Percentiles rank a stretch among this genome's conserved stretches.
These are phyloP conservation scores for Drosophila dunni DNA, from an alignment of 1,140 invertebrate species.

Conservation along the genomic window DNA sequence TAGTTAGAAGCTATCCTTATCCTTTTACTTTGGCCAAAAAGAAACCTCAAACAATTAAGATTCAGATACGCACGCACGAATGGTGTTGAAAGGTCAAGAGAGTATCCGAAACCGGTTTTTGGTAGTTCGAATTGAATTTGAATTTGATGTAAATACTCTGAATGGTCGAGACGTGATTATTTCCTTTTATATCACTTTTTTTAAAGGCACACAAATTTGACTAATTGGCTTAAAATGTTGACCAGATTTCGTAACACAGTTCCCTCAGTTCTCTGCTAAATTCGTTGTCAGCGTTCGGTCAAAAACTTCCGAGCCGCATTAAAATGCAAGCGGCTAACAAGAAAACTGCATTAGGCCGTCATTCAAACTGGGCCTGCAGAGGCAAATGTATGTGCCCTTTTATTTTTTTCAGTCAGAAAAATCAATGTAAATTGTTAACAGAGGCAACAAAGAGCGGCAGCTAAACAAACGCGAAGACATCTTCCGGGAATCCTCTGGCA, in stretches of 20 bases:
- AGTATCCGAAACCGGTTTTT: conserved; percentile 27
- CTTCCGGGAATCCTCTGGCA: conserved; percentile 26
- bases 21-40: conserved; percentile 30
- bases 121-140: background rate
- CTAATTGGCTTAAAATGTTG: conserved; percentile 53
- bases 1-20: conserved; percentile 56
- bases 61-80: conserved; percentile 53
- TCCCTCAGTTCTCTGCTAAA: conserved; percentile 25
- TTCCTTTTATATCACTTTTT: background rate
- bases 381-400: background rate
- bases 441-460: background rate
- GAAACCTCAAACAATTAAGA: conserved; percentile 48
- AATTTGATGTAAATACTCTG: conserved; percentile 30
- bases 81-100: conserved; percentile 38
- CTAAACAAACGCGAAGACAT: conserved; percentile 33
- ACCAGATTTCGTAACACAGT: background rate
- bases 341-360: conserved; percentile 65
- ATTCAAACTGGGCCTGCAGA: background rate
- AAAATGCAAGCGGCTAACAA: conserved; percentile 66
- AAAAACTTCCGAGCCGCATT: conserved; percentile 34
- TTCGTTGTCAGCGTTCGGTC: conserved; percentile 35
- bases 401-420: conserved; percentile 8
- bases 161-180: background rate
- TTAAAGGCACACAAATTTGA: conserved; percentile 43
- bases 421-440: conserved; percentile 50